Evolutionary conservation across 2,888 invertebrate species (phyloP), one percentile per base, ranked within the genome.

Genomic region (Dicycla oo): DNA sequence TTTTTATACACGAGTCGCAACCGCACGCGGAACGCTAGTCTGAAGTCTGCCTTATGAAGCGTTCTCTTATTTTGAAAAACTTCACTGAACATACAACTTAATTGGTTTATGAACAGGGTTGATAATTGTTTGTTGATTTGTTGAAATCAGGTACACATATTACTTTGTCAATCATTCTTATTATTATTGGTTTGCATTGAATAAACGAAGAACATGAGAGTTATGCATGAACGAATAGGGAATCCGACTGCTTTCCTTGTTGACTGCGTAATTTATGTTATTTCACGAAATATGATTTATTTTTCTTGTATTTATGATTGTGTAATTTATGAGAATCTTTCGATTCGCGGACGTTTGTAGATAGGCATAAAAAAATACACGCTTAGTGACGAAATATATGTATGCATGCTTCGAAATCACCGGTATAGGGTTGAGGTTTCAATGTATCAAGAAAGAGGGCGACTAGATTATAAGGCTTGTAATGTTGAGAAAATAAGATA

Each of bases 211-310:
- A 74, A 73, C 82, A 80, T 81, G 82, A 83, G 85, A 80, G 87
- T 82, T 85, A 90, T 86, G 90, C 90, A 77, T 88, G 87, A 86
- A 69, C 79, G 82, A 80, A 80, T 85, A 81, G 86, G 77, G 86
- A 90, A 89, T 89, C 85, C 86, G 86, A 86, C 87, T 90, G 88
- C 89, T 88, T 88, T 88, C 84, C 86, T 88, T 78, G 82, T 70
- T 76, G 74, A 73, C 67, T 79, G 67, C 64, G 77, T 75, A 61
- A 77, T 80, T 75, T 77, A 83, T 82, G 69, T 68, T 61, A 78
- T 76, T 75, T 74, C 40, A 80, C 75, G 70, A 65, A 75, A 75
- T 82, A 47, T 49, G 20, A 71, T 54, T 70, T 54, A 73, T 73
- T 69, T 23, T 64, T 73, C 65, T 53, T 65, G 23, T 49, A 80